Evolutionary conservation across 1,140 invertebrate genomes (phyloP).

Genomic region (Musca domestica): DNA sequence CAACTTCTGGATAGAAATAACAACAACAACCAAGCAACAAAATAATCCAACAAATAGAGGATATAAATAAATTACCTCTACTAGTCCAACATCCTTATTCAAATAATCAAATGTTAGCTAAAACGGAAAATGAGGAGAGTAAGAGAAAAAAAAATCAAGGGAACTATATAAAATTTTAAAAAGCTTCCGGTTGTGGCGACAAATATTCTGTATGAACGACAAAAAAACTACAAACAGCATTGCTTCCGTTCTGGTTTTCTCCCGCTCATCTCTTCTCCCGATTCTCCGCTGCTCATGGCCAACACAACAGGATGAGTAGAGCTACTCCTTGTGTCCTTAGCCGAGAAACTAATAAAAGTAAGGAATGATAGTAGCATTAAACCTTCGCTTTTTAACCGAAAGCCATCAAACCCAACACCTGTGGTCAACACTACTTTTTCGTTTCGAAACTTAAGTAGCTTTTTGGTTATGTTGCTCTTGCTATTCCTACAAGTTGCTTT

Average conservation of each 20-base stretch:
- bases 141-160: not conserved
- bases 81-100: not conserved
- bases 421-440: constrained; percentile 21
- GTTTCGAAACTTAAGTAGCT: constrained; percentile 12
- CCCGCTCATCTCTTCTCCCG: too few species aligned
- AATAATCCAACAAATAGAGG: too few species aligned
- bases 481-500: not conserved
- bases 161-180: constrained; percentile 4
- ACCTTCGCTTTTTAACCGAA: not conserved
- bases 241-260: too few species aligned
- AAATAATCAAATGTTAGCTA: constrained; percentile 1
- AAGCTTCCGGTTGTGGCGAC: constrained; percentile 20
- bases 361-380: not conserved
- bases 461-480: constrained; percentile 2
- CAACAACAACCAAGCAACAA: too few species aligned
- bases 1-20: too few species aligned
- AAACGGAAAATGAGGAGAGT: not conserved
- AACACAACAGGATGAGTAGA: too few species aligned
- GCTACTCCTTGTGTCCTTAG: too few species aligned
- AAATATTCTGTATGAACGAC: not conserved
- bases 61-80: too few species aligned
- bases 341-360: too few species aligned
- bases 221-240: too few species aligned
- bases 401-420: constrained; percentile 23
- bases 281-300: too few species aligned